These are phyloP conservation scores for Scaptomyza polygonia DNA, from an alignment of 2,888 invertebrate species.

Conservation along the genomic window DNA sequence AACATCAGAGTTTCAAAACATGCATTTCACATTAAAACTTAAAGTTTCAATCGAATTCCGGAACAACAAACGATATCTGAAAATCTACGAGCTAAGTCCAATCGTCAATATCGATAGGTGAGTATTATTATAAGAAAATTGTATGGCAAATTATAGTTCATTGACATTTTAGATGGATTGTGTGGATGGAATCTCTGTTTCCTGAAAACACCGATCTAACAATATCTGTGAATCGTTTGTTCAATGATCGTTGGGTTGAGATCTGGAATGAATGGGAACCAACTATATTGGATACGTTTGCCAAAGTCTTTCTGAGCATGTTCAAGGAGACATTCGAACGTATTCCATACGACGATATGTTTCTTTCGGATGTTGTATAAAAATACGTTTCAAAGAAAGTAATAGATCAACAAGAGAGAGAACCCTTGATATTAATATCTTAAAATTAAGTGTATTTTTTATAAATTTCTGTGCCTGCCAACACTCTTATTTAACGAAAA, in stretches of 20 bases:
- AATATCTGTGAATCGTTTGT: slow-evolving; percentile 44
- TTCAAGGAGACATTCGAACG: slow-evolving; percentile 42
- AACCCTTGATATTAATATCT: background rate
- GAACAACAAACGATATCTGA: slow-evolving; percentile 57
- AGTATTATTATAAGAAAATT: slow-evolving; percentile 3
- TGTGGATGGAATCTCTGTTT: slow-evolving; percentile 55
- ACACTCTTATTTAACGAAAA: slow-evolving; percentile 6
- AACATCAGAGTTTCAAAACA: slow-evolving; percentile 52
- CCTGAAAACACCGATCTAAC: slow-evolving; percentile 53
- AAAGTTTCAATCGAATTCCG: slow-evolving; percentile 49
- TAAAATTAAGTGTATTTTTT: background rate
- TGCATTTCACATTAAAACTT: slow-evolving; percentile 49
- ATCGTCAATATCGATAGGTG: slow-evolving; percentile 51
- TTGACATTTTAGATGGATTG: slow-evolving; percentile 52
- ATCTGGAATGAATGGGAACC: slow-evolving; percentile 61
- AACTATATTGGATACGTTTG: slow-evolving; percentile 37
- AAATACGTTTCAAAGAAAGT: background rate
- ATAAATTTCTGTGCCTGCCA: background rate
- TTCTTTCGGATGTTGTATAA: slow-evolving; percentile 28
- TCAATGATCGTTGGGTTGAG: slow-evolving; percentile 58
- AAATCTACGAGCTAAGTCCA: slow-evolving; percentile 48
- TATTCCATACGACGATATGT: slow-evolving; percentile 61
- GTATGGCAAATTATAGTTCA: too few relatives aligned
- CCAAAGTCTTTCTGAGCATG: slow-evolving; percentile 37
- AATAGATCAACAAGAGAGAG: background rate